A percentile compares a stretch with the other conserved stretches of the same genome.
phyloP scores from a whole-genome alignment of 1,140 invertebrate genomes.

The Psix sp. region DNA sequence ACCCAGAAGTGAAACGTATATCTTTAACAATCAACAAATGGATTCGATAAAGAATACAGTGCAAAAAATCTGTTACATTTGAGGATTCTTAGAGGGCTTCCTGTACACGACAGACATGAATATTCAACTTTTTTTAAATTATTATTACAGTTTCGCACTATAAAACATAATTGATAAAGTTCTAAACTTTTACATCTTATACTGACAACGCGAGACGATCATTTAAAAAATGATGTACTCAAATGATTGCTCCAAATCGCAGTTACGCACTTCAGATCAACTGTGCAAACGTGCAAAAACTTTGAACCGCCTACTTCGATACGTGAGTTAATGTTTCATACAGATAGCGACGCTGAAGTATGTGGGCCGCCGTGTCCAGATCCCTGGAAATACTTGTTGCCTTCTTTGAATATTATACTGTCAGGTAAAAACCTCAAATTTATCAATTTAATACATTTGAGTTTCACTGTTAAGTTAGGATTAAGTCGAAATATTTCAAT shows the following conservation, averaged over 20 bases:
- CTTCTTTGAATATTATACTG: conserved; percentile 87
- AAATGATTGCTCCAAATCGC: background rate
- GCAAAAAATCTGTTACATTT: background rate
- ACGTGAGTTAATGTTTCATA: conserved; percentile 31
- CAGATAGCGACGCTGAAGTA: conserved; percentile 62
- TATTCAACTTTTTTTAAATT: background rate
- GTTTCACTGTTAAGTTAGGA: too few relatives aligned
- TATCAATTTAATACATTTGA: too few relatives aligned
- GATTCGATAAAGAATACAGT: background rate
- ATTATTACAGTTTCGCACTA: background rate
- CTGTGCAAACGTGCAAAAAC: conserved; percentile 21
- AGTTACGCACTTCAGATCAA: background rate
- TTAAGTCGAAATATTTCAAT: too few relatives aligned
- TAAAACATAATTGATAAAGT: background rate
- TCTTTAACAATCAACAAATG: too few relatives aligned
- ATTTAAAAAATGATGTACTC: background rate
- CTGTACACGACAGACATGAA: too few relatives aligned
- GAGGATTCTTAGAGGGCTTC: background rate
- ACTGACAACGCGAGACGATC: too few relatives aligned
- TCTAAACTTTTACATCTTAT: too few relatives aligned
- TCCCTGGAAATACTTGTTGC: conserved; percentile 86
- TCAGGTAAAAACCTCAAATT: conserved; percentile 78
- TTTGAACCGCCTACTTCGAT: conserved; percentile 14
- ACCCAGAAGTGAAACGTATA: too few relatives aligned
- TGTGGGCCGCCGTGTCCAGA: conserved; percentile 87